These are phyloP conservation scores for Pogonocichla stellata DNA, from an alignment of 2,113 vertebrate genomes.

Conservation along the genomic window DNA sequence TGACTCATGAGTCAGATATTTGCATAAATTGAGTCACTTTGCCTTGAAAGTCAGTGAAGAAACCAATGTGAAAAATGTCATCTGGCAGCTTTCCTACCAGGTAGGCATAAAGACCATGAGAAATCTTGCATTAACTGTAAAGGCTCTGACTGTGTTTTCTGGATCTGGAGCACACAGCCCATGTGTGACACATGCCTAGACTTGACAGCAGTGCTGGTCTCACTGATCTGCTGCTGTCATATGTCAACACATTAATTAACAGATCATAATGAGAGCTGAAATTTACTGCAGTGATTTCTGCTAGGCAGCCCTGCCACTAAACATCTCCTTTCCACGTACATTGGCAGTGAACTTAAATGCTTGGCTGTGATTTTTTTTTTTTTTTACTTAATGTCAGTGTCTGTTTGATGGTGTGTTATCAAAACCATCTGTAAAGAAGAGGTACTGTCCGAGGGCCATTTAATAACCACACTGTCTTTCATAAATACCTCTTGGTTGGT, in stretches of 20 bases:
- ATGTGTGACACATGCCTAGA: neutral
- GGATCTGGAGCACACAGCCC: neutral
- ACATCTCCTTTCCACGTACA: neutral
- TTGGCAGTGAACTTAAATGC: neutral
- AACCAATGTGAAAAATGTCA: neutral
- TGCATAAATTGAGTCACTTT: neutral
- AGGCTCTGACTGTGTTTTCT: neutral
- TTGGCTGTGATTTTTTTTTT: neutral
- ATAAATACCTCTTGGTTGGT: slow-evolving; percentile 28
- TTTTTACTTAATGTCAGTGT: neutral
- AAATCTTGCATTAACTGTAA: neutral
- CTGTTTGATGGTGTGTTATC: neutral
- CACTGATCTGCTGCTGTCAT: neutral
- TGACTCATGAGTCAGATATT: neutral
- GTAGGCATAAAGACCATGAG: neutral
- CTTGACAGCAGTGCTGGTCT: neutral
- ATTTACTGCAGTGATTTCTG: neutral
- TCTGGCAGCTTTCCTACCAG: neutral
- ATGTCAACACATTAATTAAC: slow-evolving; percentile 43
- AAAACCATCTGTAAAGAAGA: neutral
- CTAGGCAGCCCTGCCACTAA: neutral
- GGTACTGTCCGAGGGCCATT: neutral
- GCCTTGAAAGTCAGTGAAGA: neutral
- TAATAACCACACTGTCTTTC: neutral
- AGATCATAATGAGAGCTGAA: slow-evolving; percentile 32